phyloP scores from a whole-genome alignment of 2,888 invertebrate genomes.

The Drosophila differens region DNA sequence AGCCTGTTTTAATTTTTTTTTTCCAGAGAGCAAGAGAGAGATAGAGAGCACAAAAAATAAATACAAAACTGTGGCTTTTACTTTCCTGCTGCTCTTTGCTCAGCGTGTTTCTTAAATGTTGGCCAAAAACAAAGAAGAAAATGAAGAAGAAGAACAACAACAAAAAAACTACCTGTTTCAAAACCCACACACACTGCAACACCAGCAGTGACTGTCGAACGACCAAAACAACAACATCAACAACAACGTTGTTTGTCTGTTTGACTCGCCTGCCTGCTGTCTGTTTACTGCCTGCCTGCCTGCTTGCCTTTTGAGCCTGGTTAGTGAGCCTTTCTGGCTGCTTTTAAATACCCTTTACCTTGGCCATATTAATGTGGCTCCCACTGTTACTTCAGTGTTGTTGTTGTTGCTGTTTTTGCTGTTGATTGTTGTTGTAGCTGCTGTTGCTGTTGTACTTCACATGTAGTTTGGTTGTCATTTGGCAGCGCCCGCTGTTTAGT shows the following conservation, averaged over 20 bases:
- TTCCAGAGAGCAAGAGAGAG: conserved; percentile 13
- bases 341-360: conserved; percentile 80
- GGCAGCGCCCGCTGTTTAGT: conserved; percentile 82
- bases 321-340: conserved; percentile 62
- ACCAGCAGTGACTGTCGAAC: conserved; percentile 34
- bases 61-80: conserved; percentile 65
- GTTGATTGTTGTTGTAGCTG: conserved; percentile 49
- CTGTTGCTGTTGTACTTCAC: conserved; percentile 78
- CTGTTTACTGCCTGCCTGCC: conserved; percentile 18
- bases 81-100: conserved; percentile 60
- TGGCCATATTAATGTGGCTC: conserved; percentile 81
- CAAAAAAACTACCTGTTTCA: conserved; percentile 69
- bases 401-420: conserved; percentile 35
- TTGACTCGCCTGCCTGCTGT: conserved; percentile 41
- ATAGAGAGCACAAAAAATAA: not conserved
- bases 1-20: conserved; percentile 70
- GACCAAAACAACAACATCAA: conserved; percentile 33
- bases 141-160: conserved; percentile 32
- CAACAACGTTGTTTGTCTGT: conserved; percentile 52
- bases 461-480: conserved; percentile 82
- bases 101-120: conserved; percentile 70
- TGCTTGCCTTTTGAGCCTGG: conserved; percentile 31
- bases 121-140: conserved; percentile 63
- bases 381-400: conserved; percentile 66
- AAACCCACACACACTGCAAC: conserved; percentile 73